Conservation (phyloP, 2,113 vertebrate genomes). For the Heliornis fulica region DNA sequence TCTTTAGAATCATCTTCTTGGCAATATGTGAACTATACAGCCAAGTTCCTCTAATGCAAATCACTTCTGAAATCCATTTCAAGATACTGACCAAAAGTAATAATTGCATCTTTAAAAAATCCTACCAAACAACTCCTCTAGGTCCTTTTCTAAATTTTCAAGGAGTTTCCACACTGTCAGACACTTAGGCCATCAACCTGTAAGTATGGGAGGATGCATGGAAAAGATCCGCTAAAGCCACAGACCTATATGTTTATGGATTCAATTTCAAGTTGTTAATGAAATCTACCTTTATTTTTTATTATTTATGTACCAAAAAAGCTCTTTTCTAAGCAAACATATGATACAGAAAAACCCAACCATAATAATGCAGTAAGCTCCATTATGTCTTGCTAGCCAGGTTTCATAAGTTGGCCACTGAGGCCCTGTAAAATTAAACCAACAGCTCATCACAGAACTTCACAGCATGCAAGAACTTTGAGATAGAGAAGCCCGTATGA, state of each 20-base stretch:
- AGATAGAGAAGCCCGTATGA: slow-evolving; percentile 54
- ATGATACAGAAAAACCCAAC: neutral
- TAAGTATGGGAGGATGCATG: rapidly evolving
- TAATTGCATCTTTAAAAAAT: neutral
- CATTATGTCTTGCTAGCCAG: neutral
- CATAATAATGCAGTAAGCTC: neutral
- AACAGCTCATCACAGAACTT: slow-evolving; percentile 36
- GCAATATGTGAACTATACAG: neutral
- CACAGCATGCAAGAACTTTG: rapidly evolving
- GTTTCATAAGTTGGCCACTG: neutral
- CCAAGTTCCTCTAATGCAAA: neutral
- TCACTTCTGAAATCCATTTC: neutral
- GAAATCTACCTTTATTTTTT: neutral
- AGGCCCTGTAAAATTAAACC: slow-evolving; percentile 45
- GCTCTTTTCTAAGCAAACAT: neutral
- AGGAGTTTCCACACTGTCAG: neutral
- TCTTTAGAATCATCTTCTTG: neutral
- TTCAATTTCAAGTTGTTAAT: neutral
- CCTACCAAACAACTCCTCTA: neutral
- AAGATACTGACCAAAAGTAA: neutral
- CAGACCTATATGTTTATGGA: neutral
- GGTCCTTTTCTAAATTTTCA: neutral
- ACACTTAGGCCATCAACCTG: neutral
- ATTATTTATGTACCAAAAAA: neutral
- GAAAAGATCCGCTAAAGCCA: neutral